Evolutionary conservation across 2,113 vertebrate species (phyloP), one percentile per base, ranked within the genome.

Genomic region (Macquaria australasica): DNA sequence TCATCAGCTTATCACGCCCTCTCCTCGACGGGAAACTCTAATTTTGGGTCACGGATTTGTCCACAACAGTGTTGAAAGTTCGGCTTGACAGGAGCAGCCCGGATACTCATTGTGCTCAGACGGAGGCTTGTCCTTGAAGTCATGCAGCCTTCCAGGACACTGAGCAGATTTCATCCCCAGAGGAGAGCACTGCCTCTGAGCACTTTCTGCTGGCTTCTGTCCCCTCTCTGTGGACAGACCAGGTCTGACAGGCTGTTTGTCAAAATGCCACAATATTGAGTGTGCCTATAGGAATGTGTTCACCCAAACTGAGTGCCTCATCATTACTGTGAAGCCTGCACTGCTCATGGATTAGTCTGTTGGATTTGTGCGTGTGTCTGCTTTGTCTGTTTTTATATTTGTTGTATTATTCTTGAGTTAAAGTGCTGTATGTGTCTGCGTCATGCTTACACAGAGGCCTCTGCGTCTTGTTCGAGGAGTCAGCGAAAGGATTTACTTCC

Each of bases 201-300:
- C 87, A 66, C 85, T 87, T 88, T 74, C 59, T 78, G 60, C 81
- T 79, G 82, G 81, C 85, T 84, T 80, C 60, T 87, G 79, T 71
- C 82, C 80, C 48, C 77, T 67, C 82, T 86, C 87, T 72, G 69
- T 53, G 88, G 89, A 91, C 82, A 68, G 79, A 91, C 75, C 78
- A 37, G 31, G 72, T 76, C 82, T 93, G 93, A 87, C 91, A 87
- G 90, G 91, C 92, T 89, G 86, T 94, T 94, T 94, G 91, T 94
- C 92, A 91, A 89, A 93, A 87, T 93, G 92, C 91, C 94, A 92
- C 91, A 83, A 89, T 91, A 92, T 89, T 85, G 88, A 91, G 85
- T 55, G 67, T 6, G 80, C 82, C 82, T 85, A 82, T 88, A 86
- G 81, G 79, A 92, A 86, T 81, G 87, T 87, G 85, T 73, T 79